Evolutionary conservation across 2,113 vertebrate species (phyloP).

Genomic region (Bufo gargarizans): DNA sequence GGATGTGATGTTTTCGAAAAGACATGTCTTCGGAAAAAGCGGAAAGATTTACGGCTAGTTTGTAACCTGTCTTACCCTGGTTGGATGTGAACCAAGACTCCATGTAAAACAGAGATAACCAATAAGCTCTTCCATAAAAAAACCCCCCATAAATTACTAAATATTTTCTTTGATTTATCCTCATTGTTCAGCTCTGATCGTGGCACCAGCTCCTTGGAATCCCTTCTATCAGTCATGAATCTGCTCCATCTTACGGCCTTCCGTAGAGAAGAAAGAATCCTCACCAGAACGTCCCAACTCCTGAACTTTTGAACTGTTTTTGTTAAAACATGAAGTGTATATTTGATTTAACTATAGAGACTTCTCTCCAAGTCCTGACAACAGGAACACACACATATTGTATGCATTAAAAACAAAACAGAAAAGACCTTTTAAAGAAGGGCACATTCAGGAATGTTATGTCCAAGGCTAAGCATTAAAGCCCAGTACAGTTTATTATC

Average conservation of each 20-base stretch:
- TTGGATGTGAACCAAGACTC: neutral
- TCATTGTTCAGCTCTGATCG: neutral
- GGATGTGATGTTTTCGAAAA: too few species aligned
- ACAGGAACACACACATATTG: conserved; percentile 40
- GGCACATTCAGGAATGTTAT: conserved; percentile 10
- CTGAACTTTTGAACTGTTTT: conserved; percentile 48
- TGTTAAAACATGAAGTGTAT: conserved; percentile 30
- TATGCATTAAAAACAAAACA: conserved; percentile 15
- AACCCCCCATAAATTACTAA: neutral
- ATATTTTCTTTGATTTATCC: neutral
- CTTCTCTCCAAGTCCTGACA: conserved; percentile 24
- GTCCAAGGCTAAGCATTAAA: neutral
- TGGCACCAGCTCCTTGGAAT: neutral
- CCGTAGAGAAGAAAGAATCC: conserved; percentile 4
- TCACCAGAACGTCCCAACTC: conserved; percentile 5
- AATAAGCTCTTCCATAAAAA: neutral
- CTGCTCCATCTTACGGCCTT: neutral
- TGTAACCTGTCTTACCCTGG: neutral
- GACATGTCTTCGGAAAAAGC: too few species aligned
- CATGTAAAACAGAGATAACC: neutral
- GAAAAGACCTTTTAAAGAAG: neutral
- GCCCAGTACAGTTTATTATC: neutral
- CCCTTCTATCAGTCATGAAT: conserved; percentile 19
- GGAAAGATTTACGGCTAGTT: too few species aligned
- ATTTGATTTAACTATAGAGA: conserved; percentile 40